These are phyloP conservation scores for Malthinus seriepunctatus DNA, from an alignment of 2,888 invertebrate species.

Conservation along the genomic window DNA sequence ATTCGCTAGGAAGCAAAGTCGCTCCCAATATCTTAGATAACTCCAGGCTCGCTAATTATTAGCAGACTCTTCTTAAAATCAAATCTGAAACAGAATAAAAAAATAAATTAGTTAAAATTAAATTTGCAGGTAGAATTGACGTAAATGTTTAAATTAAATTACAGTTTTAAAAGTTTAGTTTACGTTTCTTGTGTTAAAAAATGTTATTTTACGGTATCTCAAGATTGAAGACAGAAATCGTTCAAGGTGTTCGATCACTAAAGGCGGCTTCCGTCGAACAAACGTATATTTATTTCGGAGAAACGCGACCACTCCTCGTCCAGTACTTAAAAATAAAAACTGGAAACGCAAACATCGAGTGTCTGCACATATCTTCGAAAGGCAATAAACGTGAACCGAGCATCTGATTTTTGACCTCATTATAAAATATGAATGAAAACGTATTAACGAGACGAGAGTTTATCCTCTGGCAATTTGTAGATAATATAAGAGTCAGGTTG, in stretches of 20 bases:
- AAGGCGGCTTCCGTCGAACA: constrained; percentile 24
- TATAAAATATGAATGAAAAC: constrained; percentile 43
- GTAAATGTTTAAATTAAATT: no score
- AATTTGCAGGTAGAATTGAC: not conserved
- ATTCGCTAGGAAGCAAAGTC: constrained; percentile 9
- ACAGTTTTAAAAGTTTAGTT: no score
- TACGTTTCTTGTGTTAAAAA: no score
- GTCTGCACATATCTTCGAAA: constrained; percentile 36
- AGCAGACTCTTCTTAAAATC: constrained; percentile 1
- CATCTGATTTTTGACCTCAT: constrained; percentile 47
- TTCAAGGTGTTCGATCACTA: constrained; percentile 22
- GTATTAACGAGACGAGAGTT: constrained; percentile 11
- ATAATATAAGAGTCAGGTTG: constrained; percentile 17
- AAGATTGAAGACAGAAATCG: not conserved
- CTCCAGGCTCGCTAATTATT: constrained; percentile 15
- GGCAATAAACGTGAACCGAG: constrained; percentile 27
- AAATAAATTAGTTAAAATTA: not conserved
- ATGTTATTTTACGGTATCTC: no score
- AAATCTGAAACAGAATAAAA: constrained; percentile 14
- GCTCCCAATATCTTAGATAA: constrained; percentile 12
- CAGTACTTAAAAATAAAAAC: constrained; percentile 33
- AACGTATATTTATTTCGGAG: constrained; percentile 36
- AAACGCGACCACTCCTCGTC: constrained; percentile 37
- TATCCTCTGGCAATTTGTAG: constrained; percentile 12
- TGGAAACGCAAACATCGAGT: constrained; percentile 27